These are phyloP conservation scores for Catharus fuscescens DNA, from an alignment of 2,113 vertebrate genomes.

Conservation along the genomic window DNA sequence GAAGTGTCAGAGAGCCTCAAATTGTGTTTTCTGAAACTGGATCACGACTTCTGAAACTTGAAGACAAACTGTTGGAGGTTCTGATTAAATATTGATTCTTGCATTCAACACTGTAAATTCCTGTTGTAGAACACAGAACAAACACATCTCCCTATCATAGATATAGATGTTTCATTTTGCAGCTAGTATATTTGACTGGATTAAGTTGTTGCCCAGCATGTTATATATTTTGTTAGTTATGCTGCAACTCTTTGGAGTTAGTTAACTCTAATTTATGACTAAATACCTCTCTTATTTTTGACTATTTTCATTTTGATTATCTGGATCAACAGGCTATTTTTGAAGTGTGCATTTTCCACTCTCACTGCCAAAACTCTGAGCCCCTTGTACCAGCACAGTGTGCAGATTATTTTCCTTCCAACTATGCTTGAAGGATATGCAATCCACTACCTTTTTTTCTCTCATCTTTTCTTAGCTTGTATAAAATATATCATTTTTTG, in stretches of 20 bases:
- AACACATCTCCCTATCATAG: background rate
- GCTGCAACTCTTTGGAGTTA: background rate
- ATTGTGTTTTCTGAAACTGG: background rate
- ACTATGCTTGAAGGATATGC: background rate
- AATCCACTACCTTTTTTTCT: background rate
- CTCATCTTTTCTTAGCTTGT: background rate
- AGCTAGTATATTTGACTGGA: background rate
- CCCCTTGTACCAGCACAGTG: background rate
- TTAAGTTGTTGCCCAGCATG: background rate
- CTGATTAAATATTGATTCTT: constrained; percentile 5
- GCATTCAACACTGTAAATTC: background rate
- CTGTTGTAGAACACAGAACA: background rate
- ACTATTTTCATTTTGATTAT: background rate
- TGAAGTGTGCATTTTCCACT: background rate
- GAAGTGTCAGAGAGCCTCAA: background rate
- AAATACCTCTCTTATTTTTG: background rate
- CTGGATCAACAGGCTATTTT: background rate
- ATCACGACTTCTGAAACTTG: background rate
- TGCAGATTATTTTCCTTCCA: background rate
- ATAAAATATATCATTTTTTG: background rate
- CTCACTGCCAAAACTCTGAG: background rate
- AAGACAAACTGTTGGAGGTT: background rate
- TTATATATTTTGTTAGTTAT: background rate
- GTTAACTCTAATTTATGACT: background rate
- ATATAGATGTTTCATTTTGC: background rate